phyloP scores from a whole-genome alignment of 2,113 vertebrate genomes.

The Poeciliopsis retropinna region DNA sequence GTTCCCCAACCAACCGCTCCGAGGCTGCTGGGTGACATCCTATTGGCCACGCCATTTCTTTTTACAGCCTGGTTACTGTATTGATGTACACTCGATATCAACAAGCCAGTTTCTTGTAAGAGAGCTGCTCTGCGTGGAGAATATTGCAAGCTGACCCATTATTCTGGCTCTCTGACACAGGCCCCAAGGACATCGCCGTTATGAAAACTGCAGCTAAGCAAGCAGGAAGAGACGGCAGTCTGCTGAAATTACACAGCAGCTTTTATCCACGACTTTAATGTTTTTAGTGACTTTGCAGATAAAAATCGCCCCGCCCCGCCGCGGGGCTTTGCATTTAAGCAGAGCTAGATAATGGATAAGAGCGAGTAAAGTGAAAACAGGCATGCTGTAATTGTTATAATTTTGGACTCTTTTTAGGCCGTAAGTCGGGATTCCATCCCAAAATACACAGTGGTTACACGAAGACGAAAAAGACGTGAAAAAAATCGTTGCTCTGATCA shows the following conservation, averaged over 20 bases:
- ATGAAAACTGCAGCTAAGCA: slow-evolving; percentile 47
- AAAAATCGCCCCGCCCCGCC: slow-evolving; percentile 24
- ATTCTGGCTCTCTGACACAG: slow-evolving; percentile 37
- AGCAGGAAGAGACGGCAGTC: slow-evolving; percentile 28
- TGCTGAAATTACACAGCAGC: slow-evolving; percentile 37
- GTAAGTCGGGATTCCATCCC: neutral
- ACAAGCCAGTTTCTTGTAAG: slow-evolving; percentile 24
- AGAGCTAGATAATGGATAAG: neutral
- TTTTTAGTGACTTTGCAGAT: slow-evolving; percentile 43
- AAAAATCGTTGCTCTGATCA: neutral
- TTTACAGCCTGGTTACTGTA: neutral
- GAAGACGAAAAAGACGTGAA: neutral
- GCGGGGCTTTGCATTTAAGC: slow-evolving; percentile 27
- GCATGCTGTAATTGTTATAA: neutral
- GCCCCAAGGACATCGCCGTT: slow-evolving; percentile 37
- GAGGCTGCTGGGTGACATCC: no score
- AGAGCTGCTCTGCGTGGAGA: slow-evolving; percentile 23
- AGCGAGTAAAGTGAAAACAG: no score
- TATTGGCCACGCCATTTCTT: neutral
- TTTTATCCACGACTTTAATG: slow-evolving; percentile 47
- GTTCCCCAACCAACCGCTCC: no score
- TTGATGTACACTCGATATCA: slow-evolving; percentile 5
- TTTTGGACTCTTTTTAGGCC: neutral
- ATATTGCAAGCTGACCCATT: slow-evolving; percentile 5
- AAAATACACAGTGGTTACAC: neutral